Evolutionary conservation across 2,797 vertebrate species (phyloP), one percentile per base, ranked within the genome.

Genomic region (Pelochelys cantorii): DNA sequence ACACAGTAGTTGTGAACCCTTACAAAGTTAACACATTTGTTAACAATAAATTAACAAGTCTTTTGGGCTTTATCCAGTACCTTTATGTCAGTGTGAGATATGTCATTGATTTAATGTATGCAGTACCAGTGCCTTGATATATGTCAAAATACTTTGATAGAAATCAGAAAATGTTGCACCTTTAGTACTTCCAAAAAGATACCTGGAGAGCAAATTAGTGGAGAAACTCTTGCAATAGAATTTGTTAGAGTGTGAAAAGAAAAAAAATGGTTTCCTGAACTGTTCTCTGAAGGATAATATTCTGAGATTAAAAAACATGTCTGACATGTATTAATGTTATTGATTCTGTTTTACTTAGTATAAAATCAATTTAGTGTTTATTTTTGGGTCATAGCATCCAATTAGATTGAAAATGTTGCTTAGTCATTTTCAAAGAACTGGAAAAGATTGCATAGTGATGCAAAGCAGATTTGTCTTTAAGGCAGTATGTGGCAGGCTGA

Each of bases 401-500:
- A 91, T 85, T 79, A 90, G 23, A 93, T 48, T 79, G 77, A 90
- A 92, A 92, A 86, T 56, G 22, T 77, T 95, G 78, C 81, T 84
- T 86, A 86, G 53, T 60, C 83, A 90, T 37, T 83, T 92, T 90
- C 86, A 93, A 87, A 95, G 78, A 95, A 85, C 77, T 84, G 74
- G 18, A 93, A 95, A 92, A 85, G 0, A 86, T 79, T 94, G 2
- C 3, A 85, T 79, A 80, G 86, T 56, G 5, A 12, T 95, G 34
- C 91, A 78, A 94, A 95, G 91, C 87, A 83, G 1, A 2, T 79
- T 87, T 80, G 82, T 89, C 31, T 91, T 5, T 25, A 90, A 93
- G 48, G 25, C 22, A 74, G n/a, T 86, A 79, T 27, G 3, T 86
- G 31, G 11, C 29, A 86, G 7, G 52, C 91, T 1, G 1, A 88